These are phyloP conservation scores for Lycaon pictus DNA, from an alignment of 2,113 vertebrate species.

Conservation along the genomic window DNA sequence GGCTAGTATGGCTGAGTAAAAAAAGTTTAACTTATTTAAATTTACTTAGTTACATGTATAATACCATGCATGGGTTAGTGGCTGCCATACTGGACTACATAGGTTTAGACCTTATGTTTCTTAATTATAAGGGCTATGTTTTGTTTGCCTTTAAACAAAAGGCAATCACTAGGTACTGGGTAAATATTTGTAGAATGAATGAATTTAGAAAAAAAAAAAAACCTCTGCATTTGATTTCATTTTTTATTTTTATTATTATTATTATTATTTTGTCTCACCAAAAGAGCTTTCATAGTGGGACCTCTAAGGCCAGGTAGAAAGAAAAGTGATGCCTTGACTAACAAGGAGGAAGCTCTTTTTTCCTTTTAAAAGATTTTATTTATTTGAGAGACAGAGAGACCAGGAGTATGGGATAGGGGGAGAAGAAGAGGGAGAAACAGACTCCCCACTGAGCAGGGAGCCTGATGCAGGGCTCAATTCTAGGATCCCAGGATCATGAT, in stretches of 20 bases:
- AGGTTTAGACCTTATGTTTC: not conserved
- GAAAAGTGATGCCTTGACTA: not conserved
- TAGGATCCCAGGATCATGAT: no score
- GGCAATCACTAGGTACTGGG: not conserved
- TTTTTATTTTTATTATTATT: no score
- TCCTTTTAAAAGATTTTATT: no score
- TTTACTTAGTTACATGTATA: not conserved
- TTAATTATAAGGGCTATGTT: not conserved
- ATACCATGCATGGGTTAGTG: not conserved
- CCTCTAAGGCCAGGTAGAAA: not conserved
- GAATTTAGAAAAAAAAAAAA: not conserved
- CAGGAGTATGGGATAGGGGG: no score
- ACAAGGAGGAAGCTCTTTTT: not conserved
- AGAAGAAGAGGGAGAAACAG: no score
- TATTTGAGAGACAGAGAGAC: no score
- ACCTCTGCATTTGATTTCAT: no score
- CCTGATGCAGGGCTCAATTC: no score
- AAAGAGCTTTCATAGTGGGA: not conserved
- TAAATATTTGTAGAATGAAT: not conserved
- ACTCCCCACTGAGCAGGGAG: no score
- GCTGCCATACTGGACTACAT: not conserved
- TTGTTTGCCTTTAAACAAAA: not conserved
- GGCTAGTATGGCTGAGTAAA: not conserved
- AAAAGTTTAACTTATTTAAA: not conserved
- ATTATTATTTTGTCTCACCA: not conserved